Base-by-base conservation (phyloP, 92 coral and sea anemone species). In the Paragorgia papillata region DNA sequence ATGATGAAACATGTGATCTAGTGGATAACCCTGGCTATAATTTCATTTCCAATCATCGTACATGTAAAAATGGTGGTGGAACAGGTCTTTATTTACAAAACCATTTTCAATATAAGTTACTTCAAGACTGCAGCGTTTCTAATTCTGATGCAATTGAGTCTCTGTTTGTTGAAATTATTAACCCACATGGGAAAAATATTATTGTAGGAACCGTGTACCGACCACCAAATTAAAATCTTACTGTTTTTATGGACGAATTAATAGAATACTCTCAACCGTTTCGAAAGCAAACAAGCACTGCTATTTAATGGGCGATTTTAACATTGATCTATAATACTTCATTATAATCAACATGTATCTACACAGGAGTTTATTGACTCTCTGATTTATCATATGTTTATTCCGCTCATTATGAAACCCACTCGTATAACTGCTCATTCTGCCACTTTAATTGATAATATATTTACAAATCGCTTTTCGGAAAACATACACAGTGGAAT, bases 281-380 rank as follows among this genome's bases (percentile, higher is more conserved):
- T 12, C 82, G 25, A 69, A 75, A 51, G 75, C 34, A 12, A 30
- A 35, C 19, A 67, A 79, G 21, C 33, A 30, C 69, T 70, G 69
- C 69, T 70, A 80, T 60, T 25, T 69, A 0, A 62, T 50, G 30
- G 85, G 85, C 43, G 85, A 69, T 81, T 56, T 40, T 30, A 73
- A 82, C 62, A 43, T 74, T n/a, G 65, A 73, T 30, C 10, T 37
- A n/a, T n/a, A n/a, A 56, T 70, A 2, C 53, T 74, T 0, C 80
- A 61, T 33, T 81, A 71, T 57, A 49, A 27, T 48, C 33, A 57
- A 35, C 63, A 81, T 18, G 53, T 51, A 21, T 61, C 22, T 21
- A 81, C 80, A 14, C 79, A 81, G 49, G 85, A 81, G 58, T 81
- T 81, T 81, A 54, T 70, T 17, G 85, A 81, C 49, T 56, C n/a